Evolutionary conservation across 2,888 invertebrate genomes (phyloP).

Genomic region (Carpatolechia fugitivella): DNA sequence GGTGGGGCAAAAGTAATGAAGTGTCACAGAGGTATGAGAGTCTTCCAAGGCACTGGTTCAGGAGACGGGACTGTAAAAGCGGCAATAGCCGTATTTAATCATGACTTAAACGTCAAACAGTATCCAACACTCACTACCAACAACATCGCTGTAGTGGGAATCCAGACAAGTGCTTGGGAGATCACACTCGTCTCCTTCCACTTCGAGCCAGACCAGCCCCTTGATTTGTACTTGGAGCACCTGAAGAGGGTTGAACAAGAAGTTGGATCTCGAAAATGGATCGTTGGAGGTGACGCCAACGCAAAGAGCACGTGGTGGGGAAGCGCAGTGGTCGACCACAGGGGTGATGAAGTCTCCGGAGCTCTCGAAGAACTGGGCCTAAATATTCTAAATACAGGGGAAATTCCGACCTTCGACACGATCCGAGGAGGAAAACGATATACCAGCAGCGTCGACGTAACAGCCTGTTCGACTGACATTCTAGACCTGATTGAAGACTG

Average conservation of each 20-base stretch:
- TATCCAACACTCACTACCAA: neutral
- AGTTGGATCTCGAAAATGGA: neutral
- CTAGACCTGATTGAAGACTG: no score
- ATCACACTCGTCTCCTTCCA: no score
- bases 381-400: neutral
- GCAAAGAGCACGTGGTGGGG: no score
- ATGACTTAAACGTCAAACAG: no score
- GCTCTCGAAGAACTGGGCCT: neutral
- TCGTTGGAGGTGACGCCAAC: neutral
- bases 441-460: neutral
- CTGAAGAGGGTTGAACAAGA: neutral
- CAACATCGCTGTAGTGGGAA: neutral
- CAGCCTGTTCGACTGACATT: neutral
- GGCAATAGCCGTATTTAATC: no score
- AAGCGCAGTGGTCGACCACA: no score
- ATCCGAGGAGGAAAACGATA: neutral
- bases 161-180: neutral
- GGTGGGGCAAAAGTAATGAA: no score
- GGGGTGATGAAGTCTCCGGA: neutral
- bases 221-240: neutral
- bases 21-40: no score
- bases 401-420: neutral
- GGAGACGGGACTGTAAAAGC: no score
- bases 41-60: neutral
- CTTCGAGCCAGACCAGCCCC: neutral